These are phyloP conservation scores for Pseudopodoces humilis DNA, from an alignment of 2,113 vertebrate species.

Conservation along the genomic window DNA sequence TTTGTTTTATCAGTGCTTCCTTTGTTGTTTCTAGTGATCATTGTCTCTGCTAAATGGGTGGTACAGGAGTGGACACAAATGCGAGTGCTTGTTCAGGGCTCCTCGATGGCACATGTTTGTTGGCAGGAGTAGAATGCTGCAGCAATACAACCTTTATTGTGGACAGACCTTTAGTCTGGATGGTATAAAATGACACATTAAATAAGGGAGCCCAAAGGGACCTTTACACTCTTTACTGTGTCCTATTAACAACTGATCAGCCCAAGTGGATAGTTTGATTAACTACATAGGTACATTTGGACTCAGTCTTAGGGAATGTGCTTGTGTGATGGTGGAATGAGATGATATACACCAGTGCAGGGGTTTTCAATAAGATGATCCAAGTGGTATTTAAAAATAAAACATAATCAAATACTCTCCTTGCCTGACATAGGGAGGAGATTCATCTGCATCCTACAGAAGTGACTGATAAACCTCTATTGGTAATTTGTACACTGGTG, in stretches of 20 bases:
- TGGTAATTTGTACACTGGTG: slow-evolving; percentile 13
- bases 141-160: not conserved
- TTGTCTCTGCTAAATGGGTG: slow-evolving; percentile 75
- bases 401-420: not conserved
- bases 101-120: slow-evolving; percentile 57
- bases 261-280: slow-evolving; percentile 4
- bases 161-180: not conserved
- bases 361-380: slow-evolving; percentile 8
- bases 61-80: slow-evolving; percentile 58
- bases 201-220: slow-evolving; percentile 55
- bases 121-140: slow-evolving; percentile 53
- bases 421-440: not conserved
- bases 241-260: not conserved
- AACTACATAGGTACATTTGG: not conserved
- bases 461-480: not conserved
- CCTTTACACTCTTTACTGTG: not conserved
- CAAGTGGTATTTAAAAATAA: slow-evolving; percentile 42
- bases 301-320: not conserved
- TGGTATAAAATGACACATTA: not conserved
- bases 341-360: not conserved
- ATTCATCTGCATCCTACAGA: slow-evolving; percentile 5
- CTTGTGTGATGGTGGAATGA: slow-evolving; percentile 1
- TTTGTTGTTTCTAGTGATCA: slow-evolving; percentile 78
- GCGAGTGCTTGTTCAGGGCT: slow-evolving; percentile 21
- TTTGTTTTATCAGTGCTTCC: slow-evolving; percentile 55